A percentile compares a stretch with the other conserved stretches of the same genome.
Conservation (phyloP, 2,888 invertebrate genomes). For the Cremastobaeus sp. region DNA sequence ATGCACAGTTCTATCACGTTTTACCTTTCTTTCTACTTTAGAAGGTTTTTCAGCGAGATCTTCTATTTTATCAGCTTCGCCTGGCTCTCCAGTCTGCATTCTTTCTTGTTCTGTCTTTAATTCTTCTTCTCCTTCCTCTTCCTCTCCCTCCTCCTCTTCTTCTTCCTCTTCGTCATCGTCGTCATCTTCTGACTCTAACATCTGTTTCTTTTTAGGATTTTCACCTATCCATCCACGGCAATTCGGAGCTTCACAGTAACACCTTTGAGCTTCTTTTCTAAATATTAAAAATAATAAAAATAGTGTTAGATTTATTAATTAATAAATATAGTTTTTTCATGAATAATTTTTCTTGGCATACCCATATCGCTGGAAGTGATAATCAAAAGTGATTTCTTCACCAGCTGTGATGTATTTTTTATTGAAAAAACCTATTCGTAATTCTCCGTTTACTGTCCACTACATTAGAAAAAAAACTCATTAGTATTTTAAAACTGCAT, state of each 20-base stretch:
- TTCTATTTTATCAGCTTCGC: slow-evolving; percentile 75
- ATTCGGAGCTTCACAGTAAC: slow-evolving; percentile 92
- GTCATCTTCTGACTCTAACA: slow-evolving; percentile 80
- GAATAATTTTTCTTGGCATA: slow-evolving; percentile 73
- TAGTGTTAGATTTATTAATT: background rate
- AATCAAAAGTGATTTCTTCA: slow-evolving; percentile 99
- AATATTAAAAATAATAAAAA: no score
- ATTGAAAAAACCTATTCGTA: slow-evolving; percentile 98
- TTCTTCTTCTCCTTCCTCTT: slow-evolving; percentile 77
- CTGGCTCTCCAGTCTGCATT: slow-evolving; percentile 62
- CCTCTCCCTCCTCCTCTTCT: slow-evolving; percentile 69
- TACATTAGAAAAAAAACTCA: slow-evolving; percentile 64
- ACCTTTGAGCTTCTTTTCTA: slow-evolving; percentile 96
- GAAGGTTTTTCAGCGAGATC: slow-evolving; percentile 67
- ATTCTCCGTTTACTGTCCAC: slow-evolving; percentile 95
- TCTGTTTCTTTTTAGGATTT: slow-evolving; percentile 85
- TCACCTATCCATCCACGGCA: slow-evolving; percentile 98
- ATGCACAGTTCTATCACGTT: slow-evolving; percentile 64
- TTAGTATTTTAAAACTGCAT: background rate
- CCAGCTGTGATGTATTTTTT: slow-evolving; percentile 88
- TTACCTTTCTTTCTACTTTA: slow-evolving; percentile 60
- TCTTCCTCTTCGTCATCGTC: slow-evolving; percentile 77
- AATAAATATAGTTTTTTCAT: no score
- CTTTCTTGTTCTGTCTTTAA: slow-evolving; percentile 67
- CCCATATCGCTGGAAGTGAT: slow-evolving; percentile 98